Percentiles rank a stretch among this genome's conserved stretches.
Evolutionary conservation across 2,888 invertebrate genomes (phyloP).

Genomic region (Abrostola tripartita): DNA sequence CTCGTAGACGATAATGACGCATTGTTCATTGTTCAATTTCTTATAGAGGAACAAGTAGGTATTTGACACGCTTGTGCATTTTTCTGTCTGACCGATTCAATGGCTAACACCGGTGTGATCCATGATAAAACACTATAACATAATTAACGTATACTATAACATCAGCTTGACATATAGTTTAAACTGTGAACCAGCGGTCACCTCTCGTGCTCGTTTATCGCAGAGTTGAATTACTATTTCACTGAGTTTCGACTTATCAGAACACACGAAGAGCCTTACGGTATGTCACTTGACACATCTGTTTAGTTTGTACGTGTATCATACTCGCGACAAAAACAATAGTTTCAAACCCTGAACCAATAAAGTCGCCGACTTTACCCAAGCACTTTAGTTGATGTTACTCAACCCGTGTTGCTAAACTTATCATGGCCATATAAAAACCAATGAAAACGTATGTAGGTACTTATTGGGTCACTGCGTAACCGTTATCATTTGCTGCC

Average conservation of each 20-base stretch:
- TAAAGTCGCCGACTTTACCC: neutral
- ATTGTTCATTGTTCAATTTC: conserved; percentile 26
- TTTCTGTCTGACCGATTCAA: neutral
- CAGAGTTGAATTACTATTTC: too few relatives aligned
- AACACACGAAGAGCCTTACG: too few relatives aligned
- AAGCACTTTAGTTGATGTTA: neutral
- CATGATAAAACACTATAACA: too few relatives aligned
- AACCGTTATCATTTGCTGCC: conserved; percentile 24
- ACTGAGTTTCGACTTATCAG: too few relatives aligned
- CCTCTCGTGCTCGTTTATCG: too few relatives aligned
- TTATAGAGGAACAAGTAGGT: conserved; percentile 25
- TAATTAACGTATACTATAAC: too few relatives aligned
- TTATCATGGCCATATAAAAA: conserved; percentile 6
- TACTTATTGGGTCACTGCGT: conserved; percentile 5
- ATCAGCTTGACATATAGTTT: too few relatives aligned
- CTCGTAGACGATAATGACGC: conserved; percentile 3
- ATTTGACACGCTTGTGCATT: conserved; percentile 21
- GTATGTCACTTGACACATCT: too few relatives aligned
- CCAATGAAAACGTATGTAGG: neutral
- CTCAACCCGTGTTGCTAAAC: neutral
- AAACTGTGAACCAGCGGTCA: too few relatives aligned
- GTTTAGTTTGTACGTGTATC: too few relatives aligned
- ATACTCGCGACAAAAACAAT: neutral
- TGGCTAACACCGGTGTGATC: too few relatives aligned
- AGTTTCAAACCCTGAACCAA: neutral